phyloP scores from a whole-genome alignment of 2,797 vertebrate genomes.

The Phrynocephalus vlangalii region DNA sequence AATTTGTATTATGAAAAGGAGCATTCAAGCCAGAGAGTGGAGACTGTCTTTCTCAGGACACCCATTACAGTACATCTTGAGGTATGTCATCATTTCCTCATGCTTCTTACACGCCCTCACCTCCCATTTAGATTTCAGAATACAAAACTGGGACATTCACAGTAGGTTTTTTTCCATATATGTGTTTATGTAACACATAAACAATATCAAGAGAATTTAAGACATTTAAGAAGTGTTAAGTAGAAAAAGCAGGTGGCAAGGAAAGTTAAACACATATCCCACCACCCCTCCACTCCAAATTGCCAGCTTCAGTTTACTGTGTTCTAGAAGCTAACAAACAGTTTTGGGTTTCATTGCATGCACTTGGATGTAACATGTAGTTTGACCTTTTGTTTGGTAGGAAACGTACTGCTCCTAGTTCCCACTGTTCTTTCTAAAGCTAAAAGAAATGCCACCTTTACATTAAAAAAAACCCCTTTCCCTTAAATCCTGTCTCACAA shows the following conservation, averaged over 20 bases:
- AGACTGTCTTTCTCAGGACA: neutral
- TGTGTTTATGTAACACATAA: neutral
- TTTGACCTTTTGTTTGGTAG: conserved; percentile 1
- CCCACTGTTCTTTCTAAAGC: conserved; percentile 7
- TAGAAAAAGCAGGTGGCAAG: neutral
- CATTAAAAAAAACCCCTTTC: neutral
- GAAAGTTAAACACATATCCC: neutral
- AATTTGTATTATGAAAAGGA: too few species aligned
- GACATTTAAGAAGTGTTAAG: neutral
- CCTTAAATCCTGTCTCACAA: conserved; percentile 1
- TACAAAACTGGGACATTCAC: neutral
- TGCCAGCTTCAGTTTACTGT: neutral
- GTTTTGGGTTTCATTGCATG: neutral
- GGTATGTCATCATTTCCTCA: neutral
- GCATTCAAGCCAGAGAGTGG: too few species aligned
- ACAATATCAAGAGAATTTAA: neutral
- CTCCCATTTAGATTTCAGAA: neutral
- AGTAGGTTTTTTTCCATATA: neutral
- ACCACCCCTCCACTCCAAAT: neutral
- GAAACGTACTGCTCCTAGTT: neutral
- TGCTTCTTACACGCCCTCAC: neutral
- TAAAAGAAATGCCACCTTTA: conserved; percentile 16
- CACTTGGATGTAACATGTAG: neutral
- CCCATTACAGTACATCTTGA: neutral
- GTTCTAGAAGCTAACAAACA: neutral